Evolutionary conservation across 92 coral and sea anemone genomes (phyloP), one percentile per base, ranked within the genome.

Genomic region (Siderastrea siderea): DNA sequence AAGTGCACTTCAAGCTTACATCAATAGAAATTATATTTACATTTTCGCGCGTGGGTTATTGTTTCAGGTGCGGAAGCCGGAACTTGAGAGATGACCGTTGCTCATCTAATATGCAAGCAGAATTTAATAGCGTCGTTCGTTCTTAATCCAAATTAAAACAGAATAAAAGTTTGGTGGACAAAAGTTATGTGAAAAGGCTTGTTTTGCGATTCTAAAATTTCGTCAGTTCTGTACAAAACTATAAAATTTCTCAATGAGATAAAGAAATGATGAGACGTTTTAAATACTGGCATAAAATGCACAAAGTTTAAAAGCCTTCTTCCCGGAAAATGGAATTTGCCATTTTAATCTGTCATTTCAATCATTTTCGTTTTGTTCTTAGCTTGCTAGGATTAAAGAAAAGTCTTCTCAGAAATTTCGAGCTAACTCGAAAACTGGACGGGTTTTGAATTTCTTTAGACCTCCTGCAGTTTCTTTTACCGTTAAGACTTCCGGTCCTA

Each of bases 401-500:
- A 43, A 61, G 13, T 68, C 60, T 77, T 60, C 81, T 46, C 26
- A 38, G 81, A 77, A 59, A 57, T 58, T 26, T 58, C 61, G 61
- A 55, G 4, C 12, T 5, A 61, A 1, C 66, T 61, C 16, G 12
- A 0, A 71, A 71, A 51, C 15, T 73, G 2, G 19, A 51, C 60
- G 6, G 77, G 58, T 59, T 26, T 26, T 73, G 6, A 50, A n/a
- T 2, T 73, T 49, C 52, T 17, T 47, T 1, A 2, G 61, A 47
- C 67, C 80, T 48, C 83, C 62, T 17, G 2, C 67, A n/a, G 72
- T 60, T 48, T 11, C 47, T 66, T 38, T 9, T 2, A 38, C 67
- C 58, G 70, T 80, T 66, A 80, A 80, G 48, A 80, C 84, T 80
- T 80, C 84, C 84, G 84, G 75, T 50, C 81, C n/a, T 7, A 77